Base-by-base conservation (phyloP, 2,797 vertebrate genomes). In the Oryzias dopingdopingensis region DNA sequence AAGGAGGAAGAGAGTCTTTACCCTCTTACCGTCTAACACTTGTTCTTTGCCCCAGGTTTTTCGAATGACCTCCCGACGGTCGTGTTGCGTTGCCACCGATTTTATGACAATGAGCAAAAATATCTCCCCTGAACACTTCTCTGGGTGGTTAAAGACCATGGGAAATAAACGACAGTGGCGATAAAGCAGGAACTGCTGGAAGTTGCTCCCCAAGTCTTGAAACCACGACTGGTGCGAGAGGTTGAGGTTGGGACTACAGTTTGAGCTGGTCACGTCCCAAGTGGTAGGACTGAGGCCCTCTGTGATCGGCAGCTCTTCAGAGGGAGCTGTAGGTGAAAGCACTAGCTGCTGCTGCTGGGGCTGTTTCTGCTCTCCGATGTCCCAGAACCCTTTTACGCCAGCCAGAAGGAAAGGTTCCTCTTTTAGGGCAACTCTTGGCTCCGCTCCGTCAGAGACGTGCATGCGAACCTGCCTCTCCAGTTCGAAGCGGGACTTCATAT, bases 91-190 rank as follows among this genome's bases (percentile, higher is more conserved):
- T 29, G 95, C 94, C 65, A 97, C 86, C 0, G 96, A 98, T 79
- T 99, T 99, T 57, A 99, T 86, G 0, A 97, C 94, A 1, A 99
- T 91, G 45, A 99, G 91, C 66, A 99, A 77, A 74, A 95, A 83
- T 23, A 94, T 44, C 0, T 93, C 85, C 0, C 84, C 91, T 0
- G 37, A 13, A 70, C 97, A 99, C 79, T 95, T 98, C 79, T 96
- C 93, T 0, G 95, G 95, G 79, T 98, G 96, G 79, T 98, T 97
- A 54, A 95, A 79, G 59, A 92, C 72, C 73, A 99, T 95, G 2
- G 96, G 96, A 66, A 99, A 99, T 79, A 93, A 95, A 0, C 96
- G 90, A 67, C 97, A 99, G 77, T 99, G 96, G 10, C 94, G 90
- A 44, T 98, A 99, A 16, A 93, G 86, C 49, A 98, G 63, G 47